phyloP scores from a whole-genome alignment of 2,113 vertebrate species.

The Lagenorhynchus albirostris region DNA sequence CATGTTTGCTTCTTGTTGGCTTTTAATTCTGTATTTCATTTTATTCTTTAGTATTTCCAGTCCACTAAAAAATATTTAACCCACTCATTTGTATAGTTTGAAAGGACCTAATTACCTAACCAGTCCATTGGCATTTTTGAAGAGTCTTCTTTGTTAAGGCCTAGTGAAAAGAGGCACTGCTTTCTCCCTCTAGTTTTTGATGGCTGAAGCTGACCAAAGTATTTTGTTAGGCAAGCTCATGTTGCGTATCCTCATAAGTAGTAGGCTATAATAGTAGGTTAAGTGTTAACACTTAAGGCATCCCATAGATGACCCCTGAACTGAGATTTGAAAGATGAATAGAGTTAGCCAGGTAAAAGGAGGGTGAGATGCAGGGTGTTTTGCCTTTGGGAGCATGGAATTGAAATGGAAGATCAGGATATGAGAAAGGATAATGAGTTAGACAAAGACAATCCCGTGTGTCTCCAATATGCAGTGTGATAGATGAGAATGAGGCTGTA shows the following conservation, averaged over 20 bases:
- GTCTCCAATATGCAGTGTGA: not conserved
- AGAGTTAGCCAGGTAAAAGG: not conserved
- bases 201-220: not conserved
- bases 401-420: not conserved
- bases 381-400: not conserved
- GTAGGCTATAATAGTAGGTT: not conserved
- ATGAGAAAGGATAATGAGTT: not conserved
- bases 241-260: not conserved
- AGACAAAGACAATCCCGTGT: not conserved
- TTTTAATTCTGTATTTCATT: not conserved
- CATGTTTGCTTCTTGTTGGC: not conserved
- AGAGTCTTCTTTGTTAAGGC: not conserved
- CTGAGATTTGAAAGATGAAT: not conserved
- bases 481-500: not conserved
- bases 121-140: not conserved
- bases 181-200: not conserved
- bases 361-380: not conserved
- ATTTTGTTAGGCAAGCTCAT: not conserved
- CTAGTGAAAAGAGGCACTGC: not conserved
- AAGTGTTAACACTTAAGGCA: not conserved
- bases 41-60: not conserved
- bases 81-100: not conserved
- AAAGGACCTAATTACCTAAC: constrained; percentile 1
- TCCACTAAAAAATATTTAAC: not conserved
- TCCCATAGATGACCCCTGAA: not conserved